Percentiles rank a stretch among this genome's conserved stretches.
These are phyloP conservation scores for Heliocidaris tuberculata DNA, from an alignment of 35 echinoderm and acorn worm species.

Conservation along the genomic window DNA sequence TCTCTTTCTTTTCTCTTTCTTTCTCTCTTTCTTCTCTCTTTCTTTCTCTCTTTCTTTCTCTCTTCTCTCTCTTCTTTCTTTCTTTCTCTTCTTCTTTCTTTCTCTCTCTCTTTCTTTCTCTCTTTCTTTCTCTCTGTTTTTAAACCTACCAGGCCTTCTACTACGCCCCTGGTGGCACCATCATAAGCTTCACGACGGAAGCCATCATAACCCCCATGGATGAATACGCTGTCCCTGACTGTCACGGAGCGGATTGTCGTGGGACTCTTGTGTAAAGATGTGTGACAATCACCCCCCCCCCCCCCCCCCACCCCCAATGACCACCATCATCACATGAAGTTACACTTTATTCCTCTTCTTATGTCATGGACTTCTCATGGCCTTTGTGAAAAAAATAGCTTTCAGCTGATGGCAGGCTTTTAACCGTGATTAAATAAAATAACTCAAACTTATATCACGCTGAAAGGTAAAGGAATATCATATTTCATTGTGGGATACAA, in stretches of 20 bases:
- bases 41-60: no score
- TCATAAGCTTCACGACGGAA: constrained; percentile 35
- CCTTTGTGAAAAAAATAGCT: no score
- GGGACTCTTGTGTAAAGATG: constrained; percentile 35
- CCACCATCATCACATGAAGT: neutral
- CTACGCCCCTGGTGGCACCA: neutral
- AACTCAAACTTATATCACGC: no score
- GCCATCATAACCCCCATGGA: constrained; percentile 38
- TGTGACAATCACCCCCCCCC: neutral
- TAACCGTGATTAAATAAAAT: no score
- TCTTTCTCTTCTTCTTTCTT: no score
- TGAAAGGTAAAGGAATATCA: no score
- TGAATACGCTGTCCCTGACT: constrained; percentile 27
- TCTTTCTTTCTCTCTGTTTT: neutral
- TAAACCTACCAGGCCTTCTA: constrained; percentile 30
- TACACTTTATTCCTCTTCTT: neutral
- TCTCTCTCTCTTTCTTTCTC: neutral
- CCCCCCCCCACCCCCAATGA: neutral
- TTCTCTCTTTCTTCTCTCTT: no score
- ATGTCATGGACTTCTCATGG: no score
- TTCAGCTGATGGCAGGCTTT: no score
- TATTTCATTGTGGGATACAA: no score
- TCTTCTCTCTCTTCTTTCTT: no score
- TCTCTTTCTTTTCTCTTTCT: no score
- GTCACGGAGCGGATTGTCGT: constrained; percentile 27